Base-by-base conservation (phyloP, 2,797 vertebrate species). In the Artibeus lituratus region DNA sequence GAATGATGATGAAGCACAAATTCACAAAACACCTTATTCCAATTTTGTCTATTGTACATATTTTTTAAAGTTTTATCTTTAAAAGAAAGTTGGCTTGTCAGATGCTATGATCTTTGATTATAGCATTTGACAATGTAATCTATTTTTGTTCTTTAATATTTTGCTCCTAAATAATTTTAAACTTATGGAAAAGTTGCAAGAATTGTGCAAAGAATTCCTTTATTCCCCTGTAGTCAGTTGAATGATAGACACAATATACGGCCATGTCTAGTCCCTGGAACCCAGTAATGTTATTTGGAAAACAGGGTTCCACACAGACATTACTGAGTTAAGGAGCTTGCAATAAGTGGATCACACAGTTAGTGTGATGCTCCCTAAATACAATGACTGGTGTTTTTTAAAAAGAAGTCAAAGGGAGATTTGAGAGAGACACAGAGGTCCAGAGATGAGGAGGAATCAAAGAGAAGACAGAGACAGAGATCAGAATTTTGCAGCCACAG, bases 81-180 rank as follows among this genome's bases (percentile, higher is more conserved):
- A 47, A 62, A 91, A 88, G 53, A 82, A 84, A 91, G 14, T 82
- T 90, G 67, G 24, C 11, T 95, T 42, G 35, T 85, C 32, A 84
- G 8, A 78, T 82, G 26, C 19, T 37, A 83, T 35, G 22, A 44
- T 42, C 37, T 92, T 49, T 22, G 5, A 55, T 51, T 72, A 53
- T 22, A 47, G 3, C 8, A 67, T 73, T 82, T 82, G 59, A 90
- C 51, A 86, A 69, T 22, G 12, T 81, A 80, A 78, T 69, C 16
- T 69, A 11, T 62, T 74, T 89, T 80, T 14, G 2, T 59, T 59
- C 51, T 87, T 87, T 77, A 49, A 74, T 67, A 73, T 65, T 55
- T 92, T 81, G 49, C 26, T 69, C 92, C 65, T 39, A 94, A 73
- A 57, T 62, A 62, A 90, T 73, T 91, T 70, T 57, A 81, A 80